These are phyloP conservation scores for Hiodon alosoides DNA, from an alignment of 2,113 vertebrate genomes.

Conservation along the genomic window DNA sequence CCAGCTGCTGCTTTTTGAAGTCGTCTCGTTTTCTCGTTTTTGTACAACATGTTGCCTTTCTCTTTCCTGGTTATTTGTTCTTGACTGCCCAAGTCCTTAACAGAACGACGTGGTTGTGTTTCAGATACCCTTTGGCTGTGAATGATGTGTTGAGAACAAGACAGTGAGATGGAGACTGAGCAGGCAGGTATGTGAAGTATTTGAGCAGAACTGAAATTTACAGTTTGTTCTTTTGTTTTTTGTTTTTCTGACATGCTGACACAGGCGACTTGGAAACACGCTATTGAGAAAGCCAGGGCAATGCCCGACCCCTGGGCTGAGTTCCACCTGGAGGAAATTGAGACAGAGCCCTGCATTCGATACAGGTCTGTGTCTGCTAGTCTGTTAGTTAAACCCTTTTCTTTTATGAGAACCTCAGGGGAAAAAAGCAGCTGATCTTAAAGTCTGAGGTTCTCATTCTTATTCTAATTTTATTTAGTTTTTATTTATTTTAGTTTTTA, in stretches of 20 bases:
- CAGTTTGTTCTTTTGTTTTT: not conserved
- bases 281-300: slow-evolving; percentile 85
- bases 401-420: not conserved
- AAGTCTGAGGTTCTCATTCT: no score
- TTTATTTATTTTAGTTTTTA: not conserved
- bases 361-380: slow-evolving; percentile 71
- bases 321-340: slow-evolving; percentile 87
- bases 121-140: no score
- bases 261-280: slow-evolving; percentile 87
- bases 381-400: not conserved
- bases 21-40: no score
- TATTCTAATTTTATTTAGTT: not conserved
- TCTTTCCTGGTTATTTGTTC: no score
- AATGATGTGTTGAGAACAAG: not conserved
- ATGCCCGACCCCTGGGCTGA: slow-evolving; percentile 98
- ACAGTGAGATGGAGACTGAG: not conserved
- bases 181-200: not conserved
- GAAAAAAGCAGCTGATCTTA: no score
- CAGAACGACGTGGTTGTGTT: no score
- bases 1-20: no score
- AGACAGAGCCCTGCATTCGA: slow-evolving; percentile 75
- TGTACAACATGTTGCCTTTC: no score
- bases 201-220: not conserved
- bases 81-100: no score
- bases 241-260: slow-evolving; percentile 4